Base-by-base conservation (phyloP, 2,113 vertebrate genomes). In the Saguinus imperator region DNA sequence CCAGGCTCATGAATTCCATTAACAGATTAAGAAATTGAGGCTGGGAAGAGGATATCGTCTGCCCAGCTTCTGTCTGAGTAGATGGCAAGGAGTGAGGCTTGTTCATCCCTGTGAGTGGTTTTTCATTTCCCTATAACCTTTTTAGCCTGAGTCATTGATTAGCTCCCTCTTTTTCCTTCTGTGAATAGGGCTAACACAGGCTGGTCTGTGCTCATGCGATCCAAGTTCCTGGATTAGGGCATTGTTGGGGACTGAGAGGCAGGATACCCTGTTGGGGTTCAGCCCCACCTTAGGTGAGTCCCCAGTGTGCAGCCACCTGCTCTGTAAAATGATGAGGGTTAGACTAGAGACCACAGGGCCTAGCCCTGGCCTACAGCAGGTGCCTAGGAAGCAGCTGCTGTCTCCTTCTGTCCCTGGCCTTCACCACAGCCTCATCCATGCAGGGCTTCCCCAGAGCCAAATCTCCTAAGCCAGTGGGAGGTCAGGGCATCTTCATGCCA, bases 341-440 rank as follows among this genome's bases (percentile, higher is more conserved):
- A 12, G 25, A 14, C 13, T 12, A 5, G 20, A 29, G 35, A 32
- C 40, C 5, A 3, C 4, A 21, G 64, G 55, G 11, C 14, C 3
- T 40, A 29, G 23, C 35, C 43, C 25, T 0, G 23, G 6, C 25
- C 25, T 18, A 3, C 18, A 8, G n/a, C 17, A 55, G 11, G 21
- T 40, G 6, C 29, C 64, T 61, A 29, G 68, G 23, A 79, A 40
- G 20, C 0, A 1, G 12, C 32, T 4, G 16, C 82, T 29, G 13
- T 48, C 27, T 10, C 32, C 35, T 50, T 40, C 40, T 48, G 2
- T 5, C 25, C 52, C 66, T 37, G 12, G 72, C 45, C 55, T 45
- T 68, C 29, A 3, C 17, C 4, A 9, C 0, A 1, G 17, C 40
- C 17, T 20, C 52, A 17, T 25, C 45, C 16, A 17, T 2, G 1